Evolutionary conservation across 1,140 invertebrate species (phyloP), one percentile per base, ranked within the genome.

Genomic region (Musca domestica): DNA sequence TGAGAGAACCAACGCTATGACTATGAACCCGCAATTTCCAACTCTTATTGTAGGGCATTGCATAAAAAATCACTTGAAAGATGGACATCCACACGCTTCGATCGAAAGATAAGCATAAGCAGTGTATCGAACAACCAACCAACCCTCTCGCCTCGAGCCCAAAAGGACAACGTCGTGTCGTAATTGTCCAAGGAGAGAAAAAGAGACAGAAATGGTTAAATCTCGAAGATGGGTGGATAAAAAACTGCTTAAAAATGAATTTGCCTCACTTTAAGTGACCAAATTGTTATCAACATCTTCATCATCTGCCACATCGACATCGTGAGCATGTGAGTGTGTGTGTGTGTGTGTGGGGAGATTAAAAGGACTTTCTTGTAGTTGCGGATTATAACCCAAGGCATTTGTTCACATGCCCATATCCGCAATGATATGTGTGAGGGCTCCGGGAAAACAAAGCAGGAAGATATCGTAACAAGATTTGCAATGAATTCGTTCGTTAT

Each of bases 181-280:
- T 12, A 41, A 12, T 7, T 41, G 34, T 41, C 34, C 34, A 51
- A n/a, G 51, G 14, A 46, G 20, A 63, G 52, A 67, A 61, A 68
- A 22, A 64, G 41, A 63, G 56, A 64, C 68, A 52, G 68, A 73
- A 72, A 70, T 64, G 65, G n/a, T n/a, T n/a, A n/a, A n/a, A n/a
- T n/a, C n/a, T n/a, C n/a, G 63, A 70, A 69, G 68, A 70, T 69
- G 69, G 69, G 66, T 49, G 47, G 20, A 69, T 69, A 72, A 71
- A 73, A 70, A 73, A 75, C 70, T 71, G 74, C 73, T 77, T 79
- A 75, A 75, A 80, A 79, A 79, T 80, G 80, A 79, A 80, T 79
- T 80, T 80, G 76, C 76, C 75, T 77, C 77, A 80, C 77, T 80
- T 77, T 75, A 77, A 80, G 77, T 79, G 77, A 77, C 76, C 77